These are phyloP conservation scores for Rambutsinella grinnellia DNA, from an alignment of 2,888 invertebrate genomes.

Conservation along the genomic window DNA sequence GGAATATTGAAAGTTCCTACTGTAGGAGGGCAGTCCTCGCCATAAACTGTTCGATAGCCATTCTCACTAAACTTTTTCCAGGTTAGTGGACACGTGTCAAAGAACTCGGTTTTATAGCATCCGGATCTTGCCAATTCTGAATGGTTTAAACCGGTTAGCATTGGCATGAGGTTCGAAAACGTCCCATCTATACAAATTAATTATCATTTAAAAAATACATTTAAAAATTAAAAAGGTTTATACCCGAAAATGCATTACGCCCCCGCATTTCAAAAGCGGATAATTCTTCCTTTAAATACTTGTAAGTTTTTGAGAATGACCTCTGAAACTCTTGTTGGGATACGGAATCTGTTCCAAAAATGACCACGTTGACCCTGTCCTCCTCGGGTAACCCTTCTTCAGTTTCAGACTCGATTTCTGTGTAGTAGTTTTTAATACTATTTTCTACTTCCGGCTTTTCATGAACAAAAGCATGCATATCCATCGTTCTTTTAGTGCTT, in stretches of 20 bases:
- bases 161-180: slow-evolving; percentile 88
- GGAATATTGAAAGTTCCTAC: slow-evolving; percentile 87
- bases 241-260: no score
- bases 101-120: no score
- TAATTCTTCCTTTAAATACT: slow-evolving; percentile 74
- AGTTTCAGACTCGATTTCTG: background rate
- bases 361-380: slow-evolving; percentile 76
- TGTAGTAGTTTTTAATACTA: slow-evolving; percentile 9
- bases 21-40: slow-evolving; percentile 85
- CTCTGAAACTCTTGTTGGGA: slow-evolving; percentile 88
- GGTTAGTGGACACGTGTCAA: slow-evolving; percentile 84
- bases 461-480: slow-evolving; percentile 46
- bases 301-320: slow-evolving; percentile 72
- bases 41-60: slow-evolving; percentile 83
- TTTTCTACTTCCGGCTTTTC: slow-evolving; percentile 50
- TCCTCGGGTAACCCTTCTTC: slow-evolving; percentile 2
- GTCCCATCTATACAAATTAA: slow-evolving; percentile 91
- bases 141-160: slow-evolving; percentile 80
- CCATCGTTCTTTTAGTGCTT: slow-evolving; percentile 27
- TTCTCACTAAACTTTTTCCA: slow-evolving; percentile 84
- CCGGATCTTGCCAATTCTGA: slow-evolving; percentile 76
- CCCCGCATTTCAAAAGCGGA: slow-evolving; percentile 84
- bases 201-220: background rate
- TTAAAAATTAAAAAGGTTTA: no score
- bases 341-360: slow-evolving; percentile 88